Evolutionary conservation across 92 coral and sea anemone genomes (phyloP).

Genomic region (Muricea muricata): DNA sequence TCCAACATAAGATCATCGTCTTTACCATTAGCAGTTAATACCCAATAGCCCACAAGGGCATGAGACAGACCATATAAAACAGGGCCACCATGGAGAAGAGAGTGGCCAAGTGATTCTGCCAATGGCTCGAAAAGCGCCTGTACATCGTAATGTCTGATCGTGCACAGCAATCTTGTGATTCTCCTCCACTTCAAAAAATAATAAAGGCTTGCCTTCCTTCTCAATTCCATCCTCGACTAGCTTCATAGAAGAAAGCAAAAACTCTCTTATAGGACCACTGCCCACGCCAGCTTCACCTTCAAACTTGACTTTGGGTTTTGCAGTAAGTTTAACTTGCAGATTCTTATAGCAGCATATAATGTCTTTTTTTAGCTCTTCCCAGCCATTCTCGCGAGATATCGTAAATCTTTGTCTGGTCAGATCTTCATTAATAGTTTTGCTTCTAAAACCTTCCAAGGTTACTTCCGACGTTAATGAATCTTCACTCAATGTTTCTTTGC

Average conservation of each 20-base stretch:
- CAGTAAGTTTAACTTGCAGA: constrained; percentile 42
- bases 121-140: constrained; percentile 63
- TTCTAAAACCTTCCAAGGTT: background rate
- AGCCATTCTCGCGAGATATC: constrained; percentile 54
- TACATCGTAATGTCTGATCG: constrained; percentile 54
- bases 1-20: constrained; percentile 26
- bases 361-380: constrained; percentile 46
- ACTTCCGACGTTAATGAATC: background rate
- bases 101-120: constrained; percentile 72
- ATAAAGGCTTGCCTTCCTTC: constrained; percentile 32
- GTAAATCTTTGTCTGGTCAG: constrained; percentile 50
- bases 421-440: constrained; percentile 6
- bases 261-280: constrained; percentile 48
- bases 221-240: constrained; percentile 61
- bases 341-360: constrained; percentile 62
- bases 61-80: constrained; percentile 47
- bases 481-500: no score
- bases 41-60: constrained; percentile 50
- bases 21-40: constrained; percentile 34
- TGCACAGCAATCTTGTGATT: constrained; percentile 64
- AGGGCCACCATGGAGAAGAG: constrained; percentile 69
- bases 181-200: constrained; percentile 66
- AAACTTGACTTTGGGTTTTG: constrained; percentile 44
- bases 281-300: constrained; percentile 74
- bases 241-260: constrained; percentile 61